phyloP scores from a whole-genome alignment of 2,888 invertebrate species.

The Marronus borbonicus region DNA sequence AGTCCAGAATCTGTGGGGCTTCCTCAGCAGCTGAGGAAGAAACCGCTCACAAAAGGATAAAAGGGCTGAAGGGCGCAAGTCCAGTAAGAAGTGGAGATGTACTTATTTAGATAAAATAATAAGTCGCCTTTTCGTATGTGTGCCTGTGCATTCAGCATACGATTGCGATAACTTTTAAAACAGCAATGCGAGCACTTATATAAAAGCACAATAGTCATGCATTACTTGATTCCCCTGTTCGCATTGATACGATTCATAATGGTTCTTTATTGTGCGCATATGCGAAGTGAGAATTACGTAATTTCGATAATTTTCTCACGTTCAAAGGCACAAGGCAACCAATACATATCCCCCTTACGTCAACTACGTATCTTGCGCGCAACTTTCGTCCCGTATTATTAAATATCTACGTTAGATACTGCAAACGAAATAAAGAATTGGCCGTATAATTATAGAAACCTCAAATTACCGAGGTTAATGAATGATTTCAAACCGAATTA shows the following conservation, averaged over 20 bases:
- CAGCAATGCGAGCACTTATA: too few species aligned
- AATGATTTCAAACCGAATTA: conserved; percentile 51
- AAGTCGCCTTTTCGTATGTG: too few species aligned
- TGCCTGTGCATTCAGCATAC: too few species aligned
- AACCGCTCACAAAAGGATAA: too few species aligned
- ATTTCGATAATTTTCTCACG: conserved; percentile 23
- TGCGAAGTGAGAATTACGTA: conserved; percentile 22
- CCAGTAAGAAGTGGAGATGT: too few species aligned
- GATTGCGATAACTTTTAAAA: too few species aligned
- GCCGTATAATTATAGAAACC: conserved; percentile 46
- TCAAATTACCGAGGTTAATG: conserved; percentile 47
- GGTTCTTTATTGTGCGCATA: not conserved
- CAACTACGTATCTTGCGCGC: not conserved
- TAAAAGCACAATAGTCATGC: too few species aligned
- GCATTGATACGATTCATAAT: conserved; percentile 26
- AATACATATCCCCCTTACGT: not conserved
- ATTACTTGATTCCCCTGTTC: not conserved
- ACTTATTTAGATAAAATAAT: too few species aligned
- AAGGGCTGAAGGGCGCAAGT: too few species aligned
- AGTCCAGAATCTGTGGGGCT: too few species aligned
- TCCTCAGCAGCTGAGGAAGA: too few species aligned
- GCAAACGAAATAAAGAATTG: conserved; percentile 46
- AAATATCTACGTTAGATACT: conserved; percentile 39
- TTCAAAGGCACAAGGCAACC: conserved; percentile 5
- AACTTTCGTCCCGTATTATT: conserved; percentile 9